Base-by-base conservation (phyloP, 2,888 invertebrate species). In the Ernsta delagoae region DNA sequence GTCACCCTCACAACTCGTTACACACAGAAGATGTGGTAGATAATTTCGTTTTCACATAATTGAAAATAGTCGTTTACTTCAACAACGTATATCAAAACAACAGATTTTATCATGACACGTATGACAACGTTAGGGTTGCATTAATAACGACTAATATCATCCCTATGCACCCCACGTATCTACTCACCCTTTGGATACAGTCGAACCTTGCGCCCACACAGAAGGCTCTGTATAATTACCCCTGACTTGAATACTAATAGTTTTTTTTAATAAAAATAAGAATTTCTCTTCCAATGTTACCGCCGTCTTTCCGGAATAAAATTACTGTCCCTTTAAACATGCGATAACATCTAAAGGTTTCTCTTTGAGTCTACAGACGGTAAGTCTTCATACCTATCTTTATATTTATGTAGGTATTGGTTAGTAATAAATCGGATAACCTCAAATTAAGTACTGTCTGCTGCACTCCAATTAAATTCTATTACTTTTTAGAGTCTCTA, bases 221-320 rank as follows among this genome's bases (percentile, higher is more conserved):
- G 78, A 79, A 75, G 72, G 72, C 75, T 72, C 71, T 73, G 71
- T 81, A 54, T 89, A 87, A 89, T 89, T 87, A 86, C 79, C 81
- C 83, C 80, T 85, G 89, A 83, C 82, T 79, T 75, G 89, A 85
- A 90, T 90, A 85, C 79, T 72, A 79, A 86, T 54, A n/a, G n/a
- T 24, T 43, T 64, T 34, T 4, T 5, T 24, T 24, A 63, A 24
- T 41, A 16, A 12, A 4, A 12, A 31, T 9, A 31, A 31, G 31
- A 9, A 24, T 9, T 31, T 11, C 5, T 31, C 31, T 54, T 54
- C 11, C 31, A 50, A 16, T 7, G 0, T 50, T 7, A 16, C 16
- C 16, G 50, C 50, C 5, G n/a, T 12, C 48, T 12, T 48, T n/a
- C 12, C 48, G 5, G 5, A 12, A 48, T 48, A 6, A n/a, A 48